These are phyloP conservation scores for Microplitis demolitor DNA, from an alignment of 1,140 invertebrate genomes.

Conservation along the genomic window DNA sequence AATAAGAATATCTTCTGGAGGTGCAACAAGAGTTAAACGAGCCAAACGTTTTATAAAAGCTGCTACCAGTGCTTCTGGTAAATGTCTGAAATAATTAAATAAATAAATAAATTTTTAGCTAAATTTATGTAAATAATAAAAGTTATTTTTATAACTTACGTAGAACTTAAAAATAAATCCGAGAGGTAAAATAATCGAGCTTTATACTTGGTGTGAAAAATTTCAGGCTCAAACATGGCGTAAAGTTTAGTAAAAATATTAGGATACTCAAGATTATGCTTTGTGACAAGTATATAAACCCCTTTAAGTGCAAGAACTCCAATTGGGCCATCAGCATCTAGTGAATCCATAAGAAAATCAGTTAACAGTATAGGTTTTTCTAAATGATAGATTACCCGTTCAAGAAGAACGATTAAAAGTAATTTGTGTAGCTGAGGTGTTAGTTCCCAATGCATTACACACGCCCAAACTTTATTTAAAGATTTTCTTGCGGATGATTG, in stretches of 20 bases:
- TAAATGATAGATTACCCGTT: constrained; percentile 81
- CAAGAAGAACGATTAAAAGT: constrained; percentile 79
- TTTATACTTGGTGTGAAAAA: constrained; percentile 91
- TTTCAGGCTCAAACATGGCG: constrained; percentile 85
- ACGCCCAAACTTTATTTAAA: constrained; percentile 74
- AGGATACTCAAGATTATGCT: constrained; percentile 94
- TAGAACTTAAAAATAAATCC: constrained; percentile 90
- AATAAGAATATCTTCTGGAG: constrained; percentile 77
- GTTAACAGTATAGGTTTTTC: constrained; percentile 82
- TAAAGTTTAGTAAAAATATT: constrained; percentile 95
- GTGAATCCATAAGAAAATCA: constrained; percentile 91
- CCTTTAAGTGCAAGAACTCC: constrained; percentile 92
- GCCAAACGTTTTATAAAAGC: constrained; percentile 91
- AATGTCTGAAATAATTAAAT: constrained; percentile 69
- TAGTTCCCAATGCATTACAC: constrained; percentile 72
- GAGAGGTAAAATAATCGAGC: constrained; percentile 83
- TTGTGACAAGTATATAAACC: constrained; percentile 86
- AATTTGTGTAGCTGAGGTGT: constrained; percentile 74
- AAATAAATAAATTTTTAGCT: constrained; percentile 3
- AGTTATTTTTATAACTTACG: constrained; percentile 66
- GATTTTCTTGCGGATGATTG: constrained; percentile 49
- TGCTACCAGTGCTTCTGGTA: constrained; percentile 89
- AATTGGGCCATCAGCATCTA: constrained; percentile 84
- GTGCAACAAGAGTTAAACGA: constrained; percentile 80
- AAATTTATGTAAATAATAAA: constrained; percentile 10